Conservation (phyloP, 2,113 vertebrate genomes). For the Podarcis cretensis region DNA sequence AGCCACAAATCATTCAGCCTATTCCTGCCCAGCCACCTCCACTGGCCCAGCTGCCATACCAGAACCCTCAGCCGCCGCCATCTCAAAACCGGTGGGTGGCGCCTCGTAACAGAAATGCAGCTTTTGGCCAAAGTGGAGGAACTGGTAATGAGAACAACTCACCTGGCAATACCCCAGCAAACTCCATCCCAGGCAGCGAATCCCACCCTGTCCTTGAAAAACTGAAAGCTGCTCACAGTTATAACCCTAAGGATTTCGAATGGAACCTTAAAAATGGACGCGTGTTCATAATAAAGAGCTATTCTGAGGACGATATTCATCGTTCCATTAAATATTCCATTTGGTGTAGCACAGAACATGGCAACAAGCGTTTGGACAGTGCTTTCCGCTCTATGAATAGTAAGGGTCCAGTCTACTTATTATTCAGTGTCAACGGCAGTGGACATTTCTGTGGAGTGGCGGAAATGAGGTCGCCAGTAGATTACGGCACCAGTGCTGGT, state of each 20-base stretch:
- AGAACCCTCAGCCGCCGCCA: constrained; percentile 82
- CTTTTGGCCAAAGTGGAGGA: constrained; percentile 84
- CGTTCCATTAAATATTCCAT: constrained; percentile 99
- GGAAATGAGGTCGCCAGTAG: constrained; percentile 98
- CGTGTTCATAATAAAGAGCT: constrained; percentile 98
- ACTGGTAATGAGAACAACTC: constrained; percentile 72
- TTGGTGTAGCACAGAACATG: constrained; percentile 98
- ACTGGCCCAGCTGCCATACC: constrained; percentile 85
- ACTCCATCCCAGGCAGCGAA: constrained; percentile 75
- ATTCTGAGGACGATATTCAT: constrained; percentile 97
- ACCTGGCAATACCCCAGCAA: constrained; percentile 69
- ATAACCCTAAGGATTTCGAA: constrained; percentile 97
- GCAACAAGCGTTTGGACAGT: constrained; percentile 94
- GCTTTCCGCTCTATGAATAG: constrained; percentile 90
- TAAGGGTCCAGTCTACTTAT: constrained; percentile 93
- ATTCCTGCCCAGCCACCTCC: constrained; percentile 85
- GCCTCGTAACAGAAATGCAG: constrained; percentile 89
- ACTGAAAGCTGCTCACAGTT: constrained; percentile 94
- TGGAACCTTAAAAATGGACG: constrained; percentile 95
- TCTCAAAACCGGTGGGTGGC: constrained; percentile 93
- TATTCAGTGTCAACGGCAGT: constrained; percentile 98
- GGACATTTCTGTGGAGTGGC: constrained; percentile 98
- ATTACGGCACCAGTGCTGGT: constrained; percentile 96
- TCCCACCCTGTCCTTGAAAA: constrained; percentile 95
- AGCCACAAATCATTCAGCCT: constrained; percentile 82